Base-by-base conservation (phyloP, 2,113 vertebrate species). In the Hippocampus guttulatus region DNA sequence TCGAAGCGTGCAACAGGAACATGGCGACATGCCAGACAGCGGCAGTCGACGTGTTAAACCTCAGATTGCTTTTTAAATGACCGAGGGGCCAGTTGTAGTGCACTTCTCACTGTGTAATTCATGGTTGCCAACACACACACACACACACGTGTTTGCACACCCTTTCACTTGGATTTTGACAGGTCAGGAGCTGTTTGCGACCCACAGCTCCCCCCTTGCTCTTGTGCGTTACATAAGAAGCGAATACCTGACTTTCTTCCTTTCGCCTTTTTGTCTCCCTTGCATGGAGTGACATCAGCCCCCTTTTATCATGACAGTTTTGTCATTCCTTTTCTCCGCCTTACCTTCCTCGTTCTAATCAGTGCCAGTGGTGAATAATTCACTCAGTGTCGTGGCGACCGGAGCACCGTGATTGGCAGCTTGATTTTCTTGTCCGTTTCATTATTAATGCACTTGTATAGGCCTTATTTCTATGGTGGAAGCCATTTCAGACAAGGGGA, bases 361-460 rank as follows among this genome's bases (percentile, higher is more conserved):
- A 91, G 85, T 88, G 84, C 83, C 74, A 27, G 74, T 70, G 74
- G 82, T 93, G 84, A 92, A 92, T 93, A 84, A 93, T 93, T 91
- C 84, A 93, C 85, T 76, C 67, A 52, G 80, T 68, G 78, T 77
- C 41, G 78, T 81, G 80, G 69, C 69, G 85, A 90, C 73, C 85
- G 80, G 86, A 83, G 83, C 68, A 77, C 77, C 87, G 86, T 90
- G 87, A 91, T 85, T 91, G 91, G 82, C 91, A 91, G 87, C 83
- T 89, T 90, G 87, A 90, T 91, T 90, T 84, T 88, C 81, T 30
- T 40, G 62, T 78, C 81, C 78, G 10, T 73, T 92, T 80, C 85
- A 92, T 92, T 90, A 92, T 93, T 92, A 85, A 92, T 67, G 49
- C 8, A 49, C 64, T 70, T 74, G 76, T 64, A 52, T 74, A 73